Conservation (phyloP, 2,797 vertebrate genomes). For the Trichosurus vulpecula region DNA sequence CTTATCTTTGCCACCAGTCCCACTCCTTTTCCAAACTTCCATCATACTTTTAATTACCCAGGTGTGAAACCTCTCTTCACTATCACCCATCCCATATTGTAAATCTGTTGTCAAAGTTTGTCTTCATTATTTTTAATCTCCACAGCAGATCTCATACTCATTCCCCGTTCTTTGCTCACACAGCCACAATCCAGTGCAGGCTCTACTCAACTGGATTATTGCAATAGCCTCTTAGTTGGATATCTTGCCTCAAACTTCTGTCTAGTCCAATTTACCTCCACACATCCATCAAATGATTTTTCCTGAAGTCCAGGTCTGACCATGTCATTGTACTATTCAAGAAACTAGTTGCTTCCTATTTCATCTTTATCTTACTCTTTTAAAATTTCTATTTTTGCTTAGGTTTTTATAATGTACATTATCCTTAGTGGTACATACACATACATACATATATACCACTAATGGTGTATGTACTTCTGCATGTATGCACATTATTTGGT, state of each 20-base stretch:
- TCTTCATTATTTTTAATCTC: constrained; percentile 26
- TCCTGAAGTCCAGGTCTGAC: background rate
- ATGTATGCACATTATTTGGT: background rate
- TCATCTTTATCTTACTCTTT: background rate
- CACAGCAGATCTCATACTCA: background rate
- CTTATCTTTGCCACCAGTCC: background rate
- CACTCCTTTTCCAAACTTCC: background rate
- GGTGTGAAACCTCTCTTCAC: background rate
- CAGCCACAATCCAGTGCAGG: background rate
- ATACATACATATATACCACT: background rate
- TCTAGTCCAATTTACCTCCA: background rate
- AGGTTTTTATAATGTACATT: background rate
- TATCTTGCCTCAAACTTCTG: background rate
- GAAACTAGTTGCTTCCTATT: background rate
- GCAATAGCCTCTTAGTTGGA: background rate
- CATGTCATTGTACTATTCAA: background rate
- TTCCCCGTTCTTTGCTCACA: background rate
- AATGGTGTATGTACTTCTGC: background rate
- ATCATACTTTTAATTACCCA: background rate
- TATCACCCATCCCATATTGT: background rate
- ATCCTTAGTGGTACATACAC: background rate
- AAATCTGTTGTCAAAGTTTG: constrained; percentile 34
- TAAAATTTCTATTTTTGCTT: background rate
- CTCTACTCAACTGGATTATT: background rate
- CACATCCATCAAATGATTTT: background rate